A percentile compares a stretch with the other conserved stretches of the same genome.
Conservation (phyloP, 1,140 invertebrate species). For the Ips typographus region DNA sequence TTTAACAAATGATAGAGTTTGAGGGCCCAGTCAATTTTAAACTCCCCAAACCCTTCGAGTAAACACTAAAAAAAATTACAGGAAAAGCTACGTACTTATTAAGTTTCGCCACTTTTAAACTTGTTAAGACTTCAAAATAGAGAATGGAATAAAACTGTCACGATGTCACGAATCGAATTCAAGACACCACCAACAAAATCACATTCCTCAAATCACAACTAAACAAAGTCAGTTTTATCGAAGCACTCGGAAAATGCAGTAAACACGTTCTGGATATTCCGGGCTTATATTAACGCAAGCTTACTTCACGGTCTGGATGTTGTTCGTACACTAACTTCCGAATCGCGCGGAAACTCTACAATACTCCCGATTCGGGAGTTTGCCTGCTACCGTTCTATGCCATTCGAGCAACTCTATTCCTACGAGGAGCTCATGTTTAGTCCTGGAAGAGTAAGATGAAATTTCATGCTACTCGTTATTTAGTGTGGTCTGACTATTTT, state of each 20-base stretch:
- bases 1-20: too few relatives aligned
- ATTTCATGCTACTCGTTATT: slow-evolving; percentile 9
- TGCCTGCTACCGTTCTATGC: slow-evolving; percentile 10
- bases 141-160: slow-evolving; percentile 1
- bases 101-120: slow-evolving; percentile 23
- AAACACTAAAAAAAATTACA: not conserved
- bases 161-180: not conserved
- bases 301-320: slow-evolving; percentile 15
- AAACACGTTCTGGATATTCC: slow-evolving; percentile 17
- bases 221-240: not conserved
- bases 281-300: not conserved
- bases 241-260: slow-evolving; percentile 15
- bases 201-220: slow-evolving; percentile 13
- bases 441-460: slow-evolving; percentile 8
- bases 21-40: too few relatives aligned
- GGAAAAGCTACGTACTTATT: slow-evolving; percentile 19
- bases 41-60: not conserved
- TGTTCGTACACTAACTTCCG: slow-evolving; percentile 24
- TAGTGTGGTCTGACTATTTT: not conserved
- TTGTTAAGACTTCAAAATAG: not conserved
- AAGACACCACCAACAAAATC: not conserved
- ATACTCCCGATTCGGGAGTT: slow-evolving; percentile 13
- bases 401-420: slow-evolving; percentile 5
- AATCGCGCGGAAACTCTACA: slow-evolving; percentile 16
- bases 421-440: not conserved